phyloP scores from a whole-genome alignment of 2,888 invertebrate species.

The Scaptomyza parva region DNA sequence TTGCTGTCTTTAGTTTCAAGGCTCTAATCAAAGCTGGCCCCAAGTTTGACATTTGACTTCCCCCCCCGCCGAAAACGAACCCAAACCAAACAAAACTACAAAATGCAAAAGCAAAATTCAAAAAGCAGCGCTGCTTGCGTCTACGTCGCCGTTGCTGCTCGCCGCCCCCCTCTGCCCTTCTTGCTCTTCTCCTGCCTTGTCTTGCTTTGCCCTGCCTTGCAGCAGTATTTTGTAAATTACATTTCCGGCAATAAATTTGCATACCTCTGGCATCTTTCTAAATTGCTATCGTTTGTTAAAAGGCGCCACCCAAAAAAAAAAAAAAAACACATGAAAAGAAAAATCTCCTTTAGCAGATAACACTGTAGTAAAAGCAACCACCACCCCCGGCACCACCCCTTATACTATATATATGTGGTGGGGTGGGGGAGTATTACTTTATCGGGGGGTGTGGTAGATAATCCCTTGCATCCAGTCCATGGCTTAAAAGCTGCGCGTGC shows the following conservation, averaged over 20 bases:
- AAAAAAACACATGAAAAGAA: background rate
- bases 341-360: conserved; percentile 27
- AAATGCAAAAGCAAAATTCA: conserved; percentile 33
- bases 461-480: conserved; percentile 37
- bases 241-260: conserved; percentile 85
- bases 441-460: conserved; percentile 28
- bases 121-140: conserved; percentile 39
- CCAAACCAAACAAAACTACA: conserved; percentile 1
- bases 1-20: conserved; percentile 42
- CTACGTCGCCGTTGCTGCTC: conserved; percentile 30
- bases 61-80: background rate
- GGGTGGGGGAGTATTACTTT: conserved; percentile 3
- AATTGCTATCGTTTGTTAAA: conserved; percentile 83
- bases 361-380: conserved; percentile 11
- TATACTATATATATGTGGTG: too few relatives aligned
- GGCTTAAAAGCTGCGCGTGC: conserved; percentile 29
- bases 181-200: background rate
- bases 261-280: conserved; percentile 84
- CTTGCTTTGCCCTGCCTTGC: conserved; percentile 62
- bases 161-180: too few relatives aligned
- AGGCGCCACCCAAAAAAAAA: conserved; percentile 59
- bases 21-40: conserved; percentile 56
- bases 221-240: conserved; percentile 84
- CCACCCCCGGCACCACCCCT: conserved; percentile 25
- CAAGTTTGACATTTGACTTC: conserved; percentile 46